Conservation (phyloP, 2,888 invertebrate species). For the Mimas tiliae region DNA sequence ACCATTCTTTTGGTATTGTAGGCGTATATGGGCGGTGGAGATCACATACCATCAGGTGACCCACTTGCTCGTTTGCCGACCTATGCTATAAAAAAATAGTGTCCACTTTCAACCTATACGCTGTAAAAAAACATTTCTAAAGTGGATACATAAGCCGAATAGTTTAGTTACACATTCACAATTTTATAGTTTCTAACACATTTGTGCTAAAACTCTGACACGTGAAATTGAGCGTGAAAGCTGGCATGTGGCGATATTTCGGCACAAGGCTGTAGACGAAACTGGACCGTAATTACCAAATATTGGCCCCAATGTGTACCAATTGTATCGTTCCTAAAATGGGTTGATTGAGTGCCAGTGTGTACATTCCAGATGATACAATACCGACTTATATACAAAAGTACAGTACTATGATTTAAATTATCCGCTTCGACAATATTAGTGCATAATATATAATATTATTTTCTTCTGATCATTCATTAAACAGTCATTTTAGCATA, state of each 20-base stretch:
- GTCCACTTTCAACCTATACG: conserved; percentile 31
- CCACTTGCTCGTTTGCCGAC: no score
- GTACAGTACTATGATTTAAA: no score
- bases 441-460: neutral
- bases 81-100: no score
- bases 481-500: no score
- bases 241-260: conserved; percentile 39
- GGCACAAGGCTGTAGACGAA: conserved; percentile 40
- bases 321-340: conserved; percentile 32
- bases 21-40: no score
- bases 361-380: neutral
- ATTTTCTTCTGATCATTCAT: no score
- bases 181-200: conserved; percentile 41
- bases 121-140: neutral
- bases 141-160: neutral
- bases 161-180: conserved; percentile 44
- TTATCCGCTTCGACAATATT: neutral
- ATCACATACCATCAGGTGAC: no score
- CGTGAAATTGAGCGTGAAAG: conserved; percentile 55
- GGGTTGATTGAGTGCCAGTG: conserved; percentile 16
- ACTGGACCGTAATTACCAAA: conserved; percentile 48
- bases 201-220: conserved; percentile 44
- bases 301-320: conserved; percentile 41
- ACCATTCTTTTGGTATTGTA: no score
- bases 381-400: no score